Evolutionary conservation across 2,888 invertebrate species (phyloP).

Genomic region (Notocelia uddmanniana): DNA sequence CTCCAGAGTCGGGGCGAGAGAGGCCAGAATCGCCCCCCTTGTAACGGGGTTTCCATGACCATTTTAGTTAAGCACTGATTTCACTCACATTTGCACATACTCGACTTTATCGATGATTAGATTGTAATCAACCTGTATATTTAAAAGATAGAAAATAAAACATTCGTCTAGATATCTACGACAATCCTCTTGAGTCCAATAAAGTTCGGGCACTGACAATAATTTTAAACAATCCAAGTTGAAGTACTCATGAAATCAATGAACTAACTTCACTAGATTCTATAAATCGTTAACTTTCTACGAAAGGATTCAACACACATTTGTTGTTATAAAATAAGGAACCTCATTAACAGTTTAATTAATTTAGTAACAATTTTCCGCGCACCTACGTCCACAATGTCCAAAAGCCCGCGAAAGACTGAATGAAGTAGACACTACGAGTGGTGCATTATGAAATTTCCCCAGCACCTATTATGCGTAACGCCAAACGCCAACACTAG

Average conservation of each 20-base stretch:
- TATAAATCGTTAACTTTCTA: background rate
- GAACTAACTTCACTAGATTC: background rate
- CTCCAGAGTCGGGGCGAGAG: slow-evolving; percentile 80
- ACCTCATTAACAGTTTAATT: background rate
- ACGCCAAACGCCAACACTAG: slow-evolving; percentile 62
- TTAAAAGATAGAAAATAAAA: slow-evolving; percentile 2
- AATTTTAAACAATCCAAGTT: background rate
- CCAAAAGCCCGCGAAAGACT: slow-evolving; percentile 62
- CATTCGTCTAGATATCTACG: background rate
- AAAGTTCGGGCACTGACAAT: background rate
- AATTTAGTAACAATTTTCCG: background rate
- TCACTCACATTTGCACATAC: slow-evolving; percentile 52
- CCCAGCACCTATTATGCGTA: slow-evolving; percentile 55
- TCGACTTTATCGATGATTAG: slow-evolving; percentile 41
- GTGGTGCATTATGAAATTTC: slow-evolving; percentile 58
- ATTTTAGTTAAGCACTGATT: slow-evolving; percentile 62
- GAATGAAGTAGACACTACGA: slow-evolving; percentile 57
- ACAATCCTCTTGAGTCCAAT: background rate
- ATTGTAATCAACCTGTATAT: slow-evolving; percentile 14
- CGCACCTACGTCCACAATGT: slow-evolving; percentile 58
- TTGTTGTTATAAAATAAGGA: background rate
- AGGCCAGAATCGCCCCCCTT: slow-evolving; percentile 78
- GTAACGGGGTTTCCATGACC: slow-evolving; percentile 80
- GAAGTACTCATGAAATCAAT: no score
- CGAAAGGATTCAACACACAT: background rate